phyloP scores from a whole-genome alignment of 2,888 invertebrate species.

The Drosophila pseudotalamancana region DNA sequence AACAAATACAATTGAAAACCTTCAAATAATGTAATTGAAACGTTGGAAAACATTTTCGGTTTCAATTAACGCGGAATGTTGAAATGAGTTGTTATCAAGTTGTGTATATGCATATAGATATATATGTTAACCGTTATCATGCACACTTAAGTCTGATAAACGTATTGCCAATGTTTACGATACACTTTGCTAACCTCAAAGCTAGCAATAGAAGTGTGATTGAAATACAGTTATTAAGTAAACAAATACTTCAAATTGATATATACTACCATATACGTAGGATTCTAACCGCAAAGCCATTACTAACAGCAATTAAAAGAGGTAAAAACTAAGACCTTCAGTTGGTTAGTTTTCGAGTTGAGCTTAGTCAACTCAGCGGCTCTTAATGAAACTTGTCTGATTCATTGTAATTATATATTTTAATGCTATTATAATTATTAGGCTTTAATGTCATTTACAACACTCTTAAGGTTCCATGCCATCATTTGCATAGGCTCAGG shows the following conservation, averaged over 20 bases:
- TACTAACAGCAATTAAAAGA: slow-evolving; percentile 12
- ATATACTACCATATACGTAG: background rate
- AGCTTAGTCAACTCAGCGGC: slow-evolving; percentile 16
- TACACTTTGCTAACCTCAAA: no score
- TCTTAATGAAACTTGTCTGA: slow-evolving; percentile 41
- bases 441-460: slow-evolving; percentile 28
- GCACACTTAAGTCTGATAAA: slow-evolving; percentile 51
- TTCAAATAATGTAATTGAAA: slow-evolving; percentile 57
- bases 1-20: slow-evolving; percentile 18
- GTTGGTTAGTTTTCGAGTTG: background rate
- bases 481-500: slow-evolving; percentile 47
- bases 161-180: no score
- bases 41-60: slow-evolving; percentile 36
- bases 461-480: background rate
- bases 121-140: slow-evolving; percentile 9
- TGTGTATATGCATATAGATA: background rate
- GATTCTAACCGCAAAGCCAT: background rate
- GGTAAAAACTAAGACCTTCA: slow-evolving; percentile 17
- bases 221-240: slow-evolving; percentile 6
- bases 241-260: background rate
- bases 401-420: slow-evolving; percentile 39
- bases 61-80: slow-evolving; percentile 36
- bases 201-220: slow-evolving; percentile 1
- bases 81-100: slow-evolving; percentile 12
- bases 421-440: slow-evolving; percentile 56